A percentile compares a stretch with the other conserved stretches of the same genome.
phyloP scores from a whole-genome alignment of 2,888 invertebrate species.

The Drosophila niveifrons region DNA sequence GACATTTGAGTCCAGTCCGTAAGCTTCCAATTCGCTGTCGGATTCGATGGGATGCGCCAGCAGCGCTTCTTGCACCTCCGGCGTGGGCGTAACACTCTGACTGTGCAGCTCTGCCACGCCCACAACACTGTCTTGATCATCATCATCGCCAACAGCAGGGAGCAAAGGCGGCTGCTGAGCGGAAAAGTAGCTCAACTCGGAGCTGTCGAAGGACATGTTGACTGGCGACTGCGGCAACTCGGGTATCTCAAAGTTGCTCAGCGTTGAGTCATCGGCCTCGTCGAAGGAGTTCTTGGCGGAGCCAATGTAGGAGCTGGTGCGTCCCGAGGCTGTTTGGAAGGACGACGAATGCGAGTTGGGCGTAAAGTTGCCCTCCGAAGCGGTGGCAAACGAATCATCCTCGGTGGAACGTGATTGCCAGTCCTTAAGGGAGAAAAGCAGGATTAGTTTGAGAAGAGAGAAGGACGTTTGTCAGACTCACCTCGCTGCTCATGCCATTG shows the following conservation, averaged over 20 bases:
- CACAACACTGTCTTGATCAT: conserved; percentile 72
- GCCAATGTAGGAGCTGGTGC: conserved; percentile 87
- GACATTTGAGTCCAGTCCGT: conserved; percentile 61
- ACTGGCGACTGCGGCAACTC: conserved; percentile 82
- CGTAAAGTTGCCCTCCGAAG: conserved; percentile 89
- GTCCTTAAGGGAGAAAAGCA: conserved; percentile 73
- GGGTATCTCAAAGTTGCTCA: conserved; percentile 78
- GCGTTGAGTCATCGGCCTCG: conserved; percentile 82
- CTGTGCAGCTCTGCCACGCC: conserved; percentile 80
- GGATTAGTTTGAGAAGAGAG: background rate
- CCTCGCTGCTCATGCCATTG: conserved; percentile 71
- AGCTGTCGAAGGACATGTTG: conserved; percentile 84
- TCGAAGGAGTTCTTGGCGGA: conserved; percentile 86
- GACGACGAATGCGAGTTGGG: conserved; percentile 89
- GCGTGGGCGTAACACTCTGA: conserved; percentile 83
- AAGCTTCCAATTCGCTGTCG: conserved; percentile 75
- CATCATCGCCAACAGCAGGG: conserved; percentile 21
- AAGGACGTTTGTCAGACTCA: conserved; percentile 30
- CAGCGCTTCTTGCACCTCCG: conserved; percentile 60
- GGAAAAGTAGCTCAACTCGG: conserved; percentile 84
- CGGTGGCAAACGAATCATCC: conserved; percentile 89
- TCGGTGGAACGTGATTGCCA: conserved; percentile 86
- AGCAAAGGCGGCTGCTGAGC: conserved; percentile 62
- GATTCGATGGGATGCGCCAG: conserved; percentile 70
- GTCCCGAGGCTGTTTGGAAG: conserved; percentile 89